Base-by-base conservation (phyloP, 1,140 invertebrate species). In the Orchesella cincta region DNA sequence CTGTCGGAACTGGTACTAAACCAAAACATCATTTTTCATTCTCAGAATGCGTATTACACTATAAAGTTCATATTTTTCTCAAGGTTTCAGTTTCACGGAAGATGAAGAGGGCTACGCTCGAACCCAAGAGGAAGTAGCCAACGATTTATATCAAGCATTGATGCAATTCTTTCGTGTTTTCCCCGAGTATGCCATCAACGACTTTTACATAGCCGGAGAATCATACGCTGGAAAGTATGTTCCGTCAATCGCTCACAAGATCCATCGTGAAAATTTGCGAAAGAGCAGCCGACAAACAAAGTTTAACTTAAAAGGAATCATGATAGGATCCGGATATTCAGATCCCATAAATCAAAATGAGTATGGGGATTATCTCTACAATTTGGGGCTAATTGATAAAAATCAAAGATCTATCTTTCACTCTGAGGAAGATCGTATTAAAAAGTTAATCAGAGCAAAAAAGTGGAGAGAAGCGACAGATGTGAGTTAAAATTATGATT, bases 181-280 rank as follows among this genome's bases (percentile, higher is more conserved):
- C 73, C 77, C 74, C 14, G 77, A 83, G 23, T 81, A 78, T 64
- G 31, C 34, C 33, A 75, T 67, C 1, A 85, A 80, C 46, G 81
- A 83, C 31, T 84, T 86, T 29, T 85, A 84, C 79, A 83, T 89
- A 31, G 83, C 85, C 12, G 88, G 88, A 18, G 87, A 89, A 78
- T 88, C 87, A 62, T 89, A 89, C 81, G 87, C 83, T 3, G 88
- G 85, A 20, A 87, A 87, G 79, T 87, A 87, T 83, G 84, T 87
- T 0, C 86, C 87, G n/a, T 84, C 86, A 1, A 83, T 87, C 28
- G 83, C 85, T 16, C 84, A 86, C 80, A 85, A 83, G 67, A 86
- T 87, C 46, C 84, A 87, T 75, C 78, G 35, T 5, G 81, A 85
- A 74, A 82, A 80, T 74, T n/a, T n/a, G n/a, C 70, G 46, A 2